phyloP scores from a whole-genome alignment of 1,140 invertebrate species.

The Polypedilum pembai region DNA sequence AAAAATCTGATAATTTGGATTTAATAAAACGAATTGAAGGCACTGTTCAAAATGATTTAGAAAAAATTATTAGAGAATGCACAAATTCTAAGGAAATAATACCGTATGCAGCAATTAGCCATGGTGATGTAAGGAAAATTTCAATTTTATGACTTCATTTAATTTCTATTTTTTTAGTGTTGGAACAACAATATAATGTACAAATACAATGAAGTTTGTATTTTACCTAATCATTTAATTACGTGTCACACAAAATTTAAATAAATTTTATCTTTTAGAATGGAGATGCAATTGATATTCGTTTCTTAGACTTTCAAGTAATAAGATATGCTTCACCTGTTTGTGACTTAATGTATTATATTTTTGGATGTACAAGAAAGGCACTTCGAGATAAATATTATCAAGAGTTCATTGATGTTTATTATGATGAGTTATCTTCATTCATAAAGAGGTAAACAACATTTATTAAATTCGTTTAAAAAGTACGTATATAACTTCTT shows the following conservation, averaged over 20 bases:
- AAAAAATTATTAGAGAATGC: slow-evolving; percentile 33
- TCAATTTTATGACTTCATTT: neutral
- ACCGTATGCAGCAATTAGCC: slow-evolving; percentile 45
- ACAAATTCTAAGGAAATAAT: slow-evolving; percentile 35
- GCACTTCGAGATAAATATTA: slow-evolving; percentile 43
- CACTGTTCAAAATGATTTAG: slow-evolving; percentile 34
- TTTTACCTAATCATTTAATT: neutral
- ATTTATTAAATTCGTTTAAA: neutral
- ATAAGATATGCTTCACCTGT: slow-evolving; percentile 44
- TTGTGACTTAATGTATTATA: slow-evolving; percentile 45
- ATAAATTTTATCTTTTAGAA: slow-evolving; percentile 20
- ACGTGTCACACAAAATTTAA: neutral
- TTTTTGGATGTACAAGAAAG: slow-evolving; percentile 46
- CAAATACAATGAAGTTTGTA: neutral
- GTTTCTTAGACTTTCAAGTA: slow-evolving; percentile 48
- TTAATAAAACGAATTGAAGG: neutral
- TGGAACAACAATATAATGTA: neutral
- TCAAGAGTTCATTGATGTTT: slow-evolving; percentile 42
- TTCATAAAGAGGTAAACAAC: slow-evolving; percentile 34
- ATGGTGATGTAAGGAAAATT: slow-evolving; percentile 43
- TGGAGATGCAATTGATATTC: slow-evolving; percentile 35
- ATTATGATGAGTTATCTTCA: slow-evolving; percentile 41
- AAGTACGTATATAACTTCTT: neutral
- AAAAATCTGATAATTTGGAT: neutral
- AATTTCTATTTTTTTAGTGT: neutral